Evolutionary conservation across 2,113 vertebrate species (phyloP), one percentile per base, ranked within the genome.

Genomic region (Epinephelus fuscoguttatus): DNA sequence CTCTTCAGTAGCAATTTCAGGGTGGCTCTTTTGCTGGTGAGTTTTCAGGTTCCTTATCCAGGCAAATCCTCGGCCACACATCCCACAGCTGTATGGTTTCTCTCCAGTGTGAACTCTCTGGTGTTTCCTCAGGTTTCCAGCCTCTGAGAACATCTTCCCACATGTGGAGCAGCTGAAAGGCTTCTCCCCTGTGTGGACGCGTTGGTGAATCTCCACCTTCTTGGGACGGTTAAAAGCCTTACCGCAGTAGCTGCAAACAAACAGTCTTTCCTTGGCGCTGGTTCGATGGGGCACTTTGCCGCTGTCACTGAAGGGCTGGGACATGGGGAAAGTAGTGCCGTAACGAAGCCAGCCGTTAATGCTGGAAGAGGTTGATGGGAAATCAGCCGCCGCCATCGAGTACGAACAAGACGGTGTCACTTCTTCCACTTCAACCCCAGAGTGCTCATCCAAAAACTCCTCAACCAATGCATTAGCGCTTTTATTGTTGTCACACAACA

Each of bases 131-230:
- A 96, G 87, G 84, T 96, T 95, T 25, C 94, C 94, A 0, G 94
- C 94, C 84, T 95, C 94, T 0, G 94, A 90, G 73, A 96, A 96
- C 42, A 75, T 92, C 85, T 95, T 96, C 42, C 94, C 95, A 9
- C 95, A 96, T 0, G 93, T 94, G 67, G 89, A 81, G 79, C 95
- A 96, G 63, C 93, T 88, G 87, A 94, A 96, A 0, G 94, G 95
- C 42, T 92, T 95, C 90, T 96, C 95, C 0, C 95, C 94, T 0
- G 95, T 95, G 89, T 95, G 95, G 47, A 95, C 86, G 0, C 94
- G 88, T n/a, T 95, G 94, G 82, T 95, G 95, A 64, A 95, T 95
- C 69, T 95, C 94, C 75, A 95, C 91, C 74, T 95, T 95, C 80
- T 95, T 95, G 18, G 95, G 94, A 19, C 94, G 90, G 73, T 95